phyloP scores from a whole-genome alignment of 2,888 invertebrate genomes.

The Andrena praecox region DNA sequence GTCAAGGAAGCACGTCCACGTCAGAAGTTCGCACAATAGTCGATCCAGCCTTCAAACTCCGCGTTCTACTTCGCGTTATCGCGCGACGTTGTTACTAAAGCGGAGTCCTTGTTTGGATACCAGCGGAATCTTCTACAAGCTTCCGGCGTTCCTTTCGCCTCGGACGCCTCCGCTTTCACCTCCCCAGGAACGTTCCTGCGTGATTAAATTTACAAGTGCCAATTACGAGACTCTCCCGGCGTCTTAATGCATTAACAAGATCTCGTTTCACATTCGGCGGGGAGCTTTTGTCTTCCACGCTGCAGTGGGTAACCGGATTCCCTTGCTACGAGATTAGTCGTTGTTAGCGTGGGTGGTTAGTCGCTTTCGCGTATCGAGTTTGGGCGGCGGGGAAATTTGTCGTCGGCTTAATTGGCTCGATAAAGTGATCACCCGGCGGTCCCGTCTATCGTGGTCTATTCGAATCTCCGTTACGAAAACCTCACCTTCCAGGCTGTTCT shows the following conservation, averaged over 20 bases:
- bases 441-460: too few species aligned
- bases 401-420: too few species aligned
- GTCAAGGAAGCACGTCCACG: too few species aligned
- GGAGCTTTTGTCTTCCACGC: neutral
- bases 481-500: neutral
- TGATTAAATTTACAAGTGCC: slow-evolving; percentile 52
- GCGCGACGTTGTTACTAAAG: neutral
- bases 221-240: slow-evolving; percentile 23
- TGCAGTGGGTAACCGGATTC: neutral
- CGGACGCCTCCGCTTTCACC: neutral
- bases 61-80: neutral
- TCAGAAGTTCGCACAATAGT: neutral
- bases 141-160: too few species aligned
- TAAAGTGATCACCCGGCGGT: too few species aligned
- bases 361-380: too few species aligned
- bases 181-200: neutral
- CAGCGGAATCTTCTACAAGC: too few species aligned
- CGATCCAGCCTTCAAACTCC: neutral
- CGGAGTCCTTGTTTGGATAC: too few species aligned
- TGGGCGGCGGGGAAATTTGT: too few species aligned
- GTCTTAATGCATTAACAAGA: slow-evolving; percentile 32
- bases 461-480: too few species aligned
- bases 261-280: neutral
- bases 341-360: too few species aligned
- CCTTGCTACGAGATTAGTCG: neutral